Conservation (phyloP, 2,797 vertebrate genomes). For the Atherinosoma microstoma region DNA sequence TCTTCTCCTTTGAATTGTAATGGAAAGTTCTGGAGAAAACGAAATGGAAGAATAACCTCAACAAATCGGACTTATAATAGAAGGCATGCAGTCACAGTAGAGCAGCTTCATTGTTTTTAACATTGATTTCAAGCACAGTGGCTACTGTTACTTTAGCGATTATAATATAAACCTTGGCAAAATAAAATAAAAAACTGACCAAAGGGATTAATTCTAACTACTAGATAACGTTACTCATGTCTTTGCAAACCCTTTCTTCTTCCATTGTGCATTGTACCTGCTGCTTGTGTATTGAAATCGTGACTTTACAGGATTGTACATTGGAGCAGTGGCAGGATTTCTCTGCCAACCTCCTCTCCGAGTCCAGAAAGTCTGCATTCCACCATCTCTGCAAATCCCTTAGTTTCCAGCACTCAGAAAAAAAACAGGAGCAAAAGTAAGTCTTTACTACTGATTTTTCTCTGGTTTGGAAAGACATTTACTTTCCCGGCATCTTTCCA, state of each 20-base stretch:
- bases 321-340: slow-evolving; percentile 48
- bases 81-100: slow-evolving; percentile 48
- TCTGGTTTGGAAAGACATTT: slow-evolving; percentile 46
- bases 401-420: slow-evolving; percentile 42
- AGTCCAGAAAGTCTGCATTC: slow-evolving; percentile 70
- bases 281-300: slow-evolving; percentile 55
- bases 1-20: slow-evolving; percentile 46
- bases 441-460: slow-evolving; percentile 51
- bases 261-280: slow-evolving; percentile 45
- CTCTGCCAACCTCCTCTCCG: slow-evolving; percentile 60
- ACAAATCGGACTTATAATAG: slow-evolving; percentile 59
- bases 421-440: slow-evolving; percentile 43
- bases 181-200: slow-evolving; percentile 2
- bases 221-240: slow-evolving; percentile 23
- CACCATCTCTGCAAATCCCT: slow-evolving; percentile 53
- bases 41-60: slow-evolving; percentile 58
- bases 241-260: slow-evolving; percentile 21
- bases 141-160: slow-evolving; percentile 57
- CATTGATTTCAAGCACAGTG: slow-evolving; percentile 43
- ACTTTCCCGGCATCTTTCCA: slow-evolving; percentile 58
- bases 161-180: slow-evolving; percentile 41
- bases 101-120: slow-evolving; percentile 56
- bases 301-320: slow-evolving; percentile 63
- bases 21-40: slow-evolving; percentile 57
- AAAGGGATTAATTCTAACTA: slow-evolving; percentile 41